phyloP scores from a whole-genome alignment of 1,140 invertebrate species.

The Tetramorium parvispinum region DNA sequence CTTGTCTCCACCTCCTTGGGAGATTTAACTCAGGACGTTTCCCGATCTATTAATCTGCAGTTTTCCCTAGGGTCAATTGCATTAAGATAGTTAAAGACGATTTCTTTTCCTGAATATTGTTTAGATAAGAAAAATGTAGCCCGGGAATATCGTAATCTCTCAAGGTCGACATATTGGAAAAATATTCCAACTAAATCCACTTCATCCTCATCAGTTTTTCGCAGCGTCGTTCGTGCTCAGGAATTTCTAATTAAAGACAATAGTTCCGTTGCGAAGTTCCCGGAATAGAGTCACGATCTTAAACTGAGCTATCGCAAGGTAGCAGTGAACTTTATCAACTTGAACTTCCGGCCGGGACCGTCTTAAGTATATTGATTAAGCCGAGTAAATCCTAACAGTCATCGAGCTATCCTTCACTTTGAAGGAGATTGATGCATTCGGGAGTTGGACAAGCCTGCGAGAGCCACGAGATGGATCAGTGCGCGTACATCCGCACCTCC shows the following conservation, averaged over 20 bases:
- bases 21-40: constrained; percentile 16
- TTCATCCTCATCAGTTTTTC: background rate
- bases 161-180: background rate
- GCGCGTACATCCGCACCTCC: constrained; percentile 20
- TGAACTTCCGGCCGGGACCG: background rate
- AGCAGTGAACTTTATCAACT: background rate
- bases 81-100: background rate
- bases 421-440: constrained; percentile 60
- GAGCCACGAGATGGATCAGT: constrained; percentile 42
- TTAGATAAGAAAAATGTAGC: background rate
- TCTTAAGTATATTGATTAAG: background rate
- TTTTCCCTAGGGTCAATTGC: constrained; percentile 3
- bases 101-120: background rate
- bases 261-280: background rate
- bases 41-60: background rate
- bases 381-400: background rate
- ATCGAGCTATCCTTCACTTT: background rate
- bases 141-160: background rate
- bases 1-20: background rate
- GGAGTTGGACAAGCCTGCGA: constrained; percentile 9
- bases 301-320: background rate
- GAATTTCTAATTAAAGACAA: background rate
- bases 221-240: background rate
- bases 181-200: background rate
- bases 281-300: background rate